These are phyloP conservation scores for Cavia porcellus DNA, from an alignment of 2,113 vertebrate genomes.

Conservation along the genomic window DNA sequence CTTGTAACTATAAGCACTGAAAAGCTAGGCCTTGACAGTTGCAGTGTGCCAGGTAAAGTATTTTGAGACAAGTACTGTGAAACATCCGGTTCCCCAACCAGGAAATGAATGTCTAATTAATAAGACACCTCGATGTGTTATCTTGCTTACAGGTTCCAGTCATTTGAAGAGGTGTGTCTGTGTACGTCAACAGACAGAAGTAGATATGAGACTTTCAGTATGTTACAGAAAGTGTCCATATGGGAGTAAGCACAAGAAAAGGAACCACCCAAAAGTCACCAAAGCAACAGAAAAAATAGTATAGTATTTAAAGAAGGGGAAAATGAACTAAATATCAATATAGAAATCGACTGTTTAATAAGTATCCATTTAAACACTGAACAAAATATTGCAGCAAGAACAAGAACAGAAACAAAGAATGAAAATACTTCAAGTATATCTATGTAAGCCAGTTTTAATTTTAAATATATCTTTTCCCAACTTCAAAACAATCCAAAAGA, in stretches of 20 bases:
- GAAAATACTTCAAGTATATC: neutral
- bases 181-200: too few relatives aligned
- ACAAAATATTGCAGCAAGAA: neutral
- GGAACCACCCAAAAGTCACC: neutral
- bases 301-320: neutral
- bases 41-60: neutral
- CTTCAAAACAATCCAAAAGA: constrained; percentile 36
- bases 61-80: neutral
- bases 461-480: neutral
- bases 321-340: neutral
- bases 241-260: neutral
- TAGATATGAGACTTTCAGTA: neutral
- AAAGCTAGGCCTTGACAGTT: neutral
- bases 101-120: neutral
- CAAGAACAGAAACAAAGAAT: neutral
- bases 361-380: neutral
- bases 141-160: neutral
- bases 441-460: neutral
- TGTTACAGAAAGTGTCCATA: neutral
- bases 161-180: neutral
- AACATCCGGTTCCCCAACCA: neutral
- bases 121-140: neutral
- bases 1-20: neutral
- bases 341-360: neutral
- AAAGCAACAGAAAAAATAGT: neutral